Evolutionary conservation across 2,888 invertebrate genomes (phyloP).

Genomic region (Sphecodes monilicornis): DNA sequence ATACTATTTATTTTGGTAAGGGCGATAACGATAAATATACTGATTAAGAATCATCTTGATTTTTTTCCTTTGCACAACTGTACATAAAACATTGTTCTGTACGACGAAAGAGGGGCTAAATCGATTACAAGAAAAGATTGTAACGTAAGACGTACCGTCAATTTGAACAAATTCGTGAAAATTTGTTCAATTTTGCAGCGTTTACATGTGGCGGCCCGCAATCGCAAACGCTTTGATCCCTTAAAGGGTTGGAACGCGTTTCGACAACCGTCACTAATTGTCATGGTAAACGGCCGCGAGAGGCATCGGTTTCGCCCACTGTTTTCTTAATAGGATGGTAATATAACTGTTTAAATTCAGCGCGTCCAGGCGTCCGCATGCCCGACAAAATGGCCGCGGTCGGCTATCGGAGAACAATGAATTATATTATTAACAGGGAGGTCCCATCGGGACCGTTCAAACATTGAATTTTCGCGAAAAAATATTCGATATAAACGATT

Average conservation of each 20-base stretch:
- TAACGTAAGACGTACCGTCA: too few species aligned
- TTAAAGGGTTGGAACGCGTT: neutral
- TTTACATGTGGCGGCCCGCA: too few species aligned
- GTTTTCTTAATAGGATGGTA: neutral
- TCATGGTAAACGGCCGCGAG: neutral
- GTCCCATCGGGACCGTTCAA: neutral
- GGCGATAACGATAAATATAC: too few species aligned
- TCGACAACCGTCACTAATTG: neutral
- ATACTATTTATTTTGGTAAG: too few species aligned
- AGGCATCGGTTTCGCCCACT: neutral
- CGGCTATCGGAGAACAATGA: neutral
- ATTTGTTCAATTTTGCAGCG: too few species aligned
- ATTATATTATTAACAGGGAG: neutral
- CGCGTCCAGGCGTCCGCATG: neutral
- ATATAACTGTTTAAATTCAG: constrained; percentile 2
- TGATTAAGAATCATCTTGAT: too few species aligned
- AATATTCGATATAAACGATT: neutral
- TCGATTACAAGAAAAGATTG: too few species aligned
- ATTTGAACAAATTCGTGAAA: too few species aligned
- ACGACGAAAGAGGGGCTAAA: too few species aligned
- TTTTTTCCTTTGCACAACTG: too few species aligned
- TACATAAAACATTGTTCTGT: too few species aligned
- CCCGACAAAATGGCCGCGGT: neutral
- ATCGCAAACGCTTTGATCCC: neutral
- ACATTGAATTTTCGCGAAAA: neutral